Evolutionary conservation across 1,140 invertebrate species (phyloP).

Genomic region (Theocolax elegans): DNA sequence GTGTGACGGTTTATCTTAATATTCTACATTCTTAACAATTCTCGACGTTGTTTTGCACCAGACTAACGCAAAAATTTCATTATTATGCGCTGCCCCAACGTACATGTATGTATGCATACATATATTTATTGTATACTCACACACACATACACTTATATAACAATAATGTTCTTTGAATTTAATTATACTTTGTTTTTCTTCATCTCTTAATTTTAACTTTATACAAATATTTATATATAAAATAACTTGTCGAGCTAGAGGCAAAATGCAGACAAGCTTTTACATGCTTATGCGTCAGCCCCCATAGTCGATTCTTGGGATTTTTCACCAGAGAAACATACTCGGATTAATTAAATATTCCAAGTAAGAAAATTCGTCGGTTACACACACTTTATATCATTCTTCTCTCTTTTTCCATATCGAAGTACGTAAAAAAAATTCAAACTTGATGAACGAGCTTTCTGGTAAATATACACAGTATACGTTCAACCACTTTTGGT

Average conservation of each 20-base stretch:
- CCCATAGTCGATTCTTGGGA: slow-evolving; percentile 11
- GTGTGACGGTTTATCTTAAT: slow-evolving; percentile 18
- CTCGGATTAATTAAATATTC: no score
- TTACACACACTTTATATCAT: no score
- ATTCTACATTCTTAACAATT: slow-evolving; percentile 4
- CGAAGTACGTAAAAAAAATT: slow-evolving; percentile 10
- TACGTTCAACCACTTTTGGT: neutral
- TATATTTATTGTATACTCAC: no score
- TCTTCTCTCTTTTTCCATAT: slow-evolving; percentile 18
- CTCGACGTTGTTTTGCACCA: slow-evolving; percentile 22
- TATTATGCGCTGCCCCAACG: neutral
- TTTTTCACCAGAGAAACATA: slow-evolving; percentile 1
- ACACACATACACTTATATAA: no score
- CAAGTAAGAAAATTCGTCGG: neutral
- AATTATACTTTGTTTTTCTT: slow-evolving; percentile 40
- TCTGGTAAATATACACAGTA: slow-evolving; percentile 14
- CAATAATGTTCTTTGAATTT: slow-evolving; percentile 38
- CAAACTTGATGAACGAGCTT: slow-evolving; percentile 9
- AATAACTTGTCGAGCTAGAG: slow-evolving; percentile 53
- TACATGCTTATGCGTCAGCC: slow-evolving; percentile 3
- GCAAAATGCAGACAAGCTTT: slow-evolving; percentile 36
- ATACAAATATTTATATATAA: slow-evolving; percentile 63
- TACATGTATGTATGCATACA: neutral
- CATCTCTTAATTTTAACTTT: slow-evolving; percentile 46
- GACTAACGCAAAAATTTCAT: slow-evolving; percentile 23